Evolutionary conservation across 1,140 invertebrate species (phyloP).

Genomic region (Dermatophagoides farinae): DNA sequence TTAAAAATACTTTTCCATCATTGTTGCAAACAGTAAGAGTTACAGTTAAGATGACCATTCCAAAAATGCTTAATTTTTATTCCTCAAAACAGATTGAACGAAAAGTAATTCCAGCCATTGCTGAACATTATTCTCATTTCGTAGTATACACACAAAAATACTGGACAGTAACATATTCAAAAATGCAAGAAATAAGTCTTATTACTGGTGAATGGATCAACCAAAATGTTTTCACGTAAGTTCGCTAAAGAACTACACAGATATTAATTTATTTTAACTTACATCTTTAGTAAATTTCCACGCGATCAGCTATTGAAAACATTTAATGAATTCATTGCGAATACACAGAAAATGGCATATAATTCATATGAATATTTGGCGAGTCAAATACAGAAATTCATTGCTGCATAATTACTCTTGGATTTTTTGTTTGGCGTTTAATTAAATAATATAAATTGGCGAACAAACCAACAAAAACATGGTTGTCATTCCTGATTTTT

Average conservation of each 20-base stretch:
- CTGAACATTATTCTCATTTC: not conserved
- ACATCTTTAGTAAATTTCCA: not conserved
- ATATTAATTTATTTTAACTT: conserved; percentile 3
- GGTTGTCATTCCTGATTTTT: too few species aligned
- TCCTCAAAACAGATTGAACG: not conserved
- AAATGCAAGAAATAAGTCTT: not conserved
- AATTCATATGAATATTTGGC: not conserved
- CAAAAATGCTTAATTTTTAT: not conserved
- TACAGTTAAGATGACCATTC: not conserved
- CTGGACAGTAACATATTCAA: not conserved
- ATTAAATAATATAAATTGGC: too few species aligned
- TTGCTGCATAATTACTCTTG: not conserved
- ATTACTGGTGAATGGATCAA: conserved; percentile 2
- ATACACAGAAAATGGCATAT: not conserved
- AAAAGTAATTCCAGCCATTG: not conserved
- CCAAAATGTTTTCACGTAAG: conserved; percentile 10
- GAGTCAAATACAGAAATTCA: conserved; percentile 3
- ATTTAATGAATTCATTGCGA: not conserved
- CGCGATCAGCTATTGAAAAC: conserved; percentile 6
- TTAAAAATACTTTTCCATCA: not conserved
- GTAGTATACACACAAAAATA: not conserved
- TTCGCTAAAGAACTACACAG: too few species aligned
- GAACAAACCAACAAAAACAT: too few species aligned
- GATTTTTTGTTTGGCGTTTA: too few species aligned
- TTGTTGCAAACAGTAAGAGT: not conserved